Percentiles rank a stretch among this genome's conserved stretches.
Conservation (phyloP, 2,797 vertebrate genomes). For the Lagorchestes hirsutus region DNA sequence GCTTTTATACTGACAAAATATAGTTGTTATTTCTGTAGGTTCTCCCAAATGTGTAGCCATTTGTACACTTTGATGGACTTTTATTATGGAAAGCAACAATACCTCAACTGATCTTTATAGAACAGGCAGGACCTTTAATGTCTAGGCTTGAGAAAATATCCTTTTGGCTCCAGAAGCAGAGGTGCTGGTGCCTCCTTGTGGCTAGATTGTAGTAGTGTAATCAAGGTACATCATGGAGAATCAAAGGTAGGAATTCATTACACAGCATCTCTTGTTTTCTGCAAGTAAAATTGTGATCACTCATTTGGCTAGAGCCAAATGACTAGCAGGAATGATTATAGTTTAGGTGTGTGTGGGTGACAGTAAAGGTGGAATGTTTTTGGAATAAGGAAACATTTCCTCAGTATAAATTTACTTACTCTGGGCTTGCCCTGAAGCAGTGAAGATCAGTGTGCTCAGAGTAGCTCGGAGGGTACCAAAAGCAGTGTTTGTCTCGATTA, state of each 20-base stretch:
- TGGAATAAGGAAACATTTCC: neutral
- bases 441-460: neutral
- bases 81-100: neutral
- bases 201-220: neutral
- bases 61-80: conserved; percentile 32
- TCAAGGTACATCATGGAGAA: neutral
- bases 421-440: neutral
- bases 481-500: neutral
- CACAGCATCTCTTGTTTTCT: conserved; percentile 10
- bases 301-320: neutral
- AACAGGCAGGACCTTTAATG: neutral
- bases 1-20: neutral
- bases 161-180: conserved; percentile 22
- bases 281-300: conserved; percentile 31
- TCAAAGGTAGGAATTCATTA: neutral
- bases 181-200: conserved; percentile 62
- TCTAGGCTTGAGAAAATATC: conserved; percentile 12
- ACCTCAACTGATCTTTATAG: conserved; percentile 19
- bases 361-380: neutral
- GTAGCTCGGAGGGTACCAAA: neutral
- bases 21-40: conserved; percentile 3
- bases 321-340: neutral
- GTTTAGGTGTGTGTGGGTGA: neutral
- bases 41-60: conserved; percentile 12
- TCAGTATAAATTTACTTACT: neutral